Conservation (phyloP, 1,140 invertebrate genomes). For the Diabrotica undecimpunctata region DNA sequence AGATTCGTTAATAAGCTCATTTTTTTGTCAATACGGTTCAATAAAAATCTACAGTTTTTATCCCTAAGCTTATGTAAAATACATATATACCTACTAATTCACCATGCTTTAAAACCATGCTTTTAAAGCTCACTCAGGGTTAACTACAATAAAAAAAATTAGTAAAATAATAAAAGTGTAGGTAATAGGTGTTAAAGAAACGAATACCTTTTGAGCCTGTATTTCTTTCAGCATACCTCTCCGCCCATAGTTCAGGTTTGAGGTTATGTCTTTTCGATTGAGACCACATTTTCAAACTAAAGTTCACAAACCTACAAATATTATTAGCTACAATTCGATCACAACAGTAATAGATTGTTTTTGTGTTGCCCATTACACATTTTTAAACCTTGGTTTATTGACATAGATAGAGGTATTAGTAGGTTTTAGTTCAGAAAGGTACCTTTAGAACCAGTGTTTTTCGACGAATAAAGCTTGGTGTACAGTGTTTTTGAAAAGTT, state of each 20-base stretch:
- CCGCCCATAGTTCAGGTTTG: slow-evolving; percentile 31
- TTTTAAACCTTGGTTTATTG: slow-evolving; percentile 1
- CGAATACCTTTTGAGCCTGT: slow-evolving; percentile 36
- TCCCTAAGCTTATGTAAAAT: too few species aligned
- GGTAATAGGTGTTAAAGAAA: slow-evolving; percentile 1
- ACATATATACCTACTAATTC: too few species aligned
- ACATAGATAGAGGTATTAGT: slow-evolving; percentile 3
- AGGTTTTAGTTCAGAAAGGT: slow-evolving; percentile 20
- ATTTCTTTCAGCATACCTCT: slow-evolving; percentile 32
- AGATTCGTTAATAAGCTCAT: too few species aligned
- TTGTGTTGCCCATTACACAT: slow-evolving; percentile 13
- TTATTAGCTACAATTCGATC: slow-evolving; percentile 18
- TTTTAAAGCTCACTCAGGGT: too few species aligned
- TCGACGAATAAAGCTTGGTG: slow-evolving; percentile 35
- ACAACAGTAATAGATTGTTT: slow-evolving; percentile 12
- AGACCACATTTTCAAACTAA: slow-evolving; percentile 28
- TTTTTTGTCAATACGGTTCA: too few species aligned
- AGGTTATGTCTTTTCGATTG: slow-evolving; percentile 32
- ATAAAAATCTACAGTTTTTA: too few species aligned
- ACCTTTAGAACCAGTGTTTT: slow-evolving; percentile 39
- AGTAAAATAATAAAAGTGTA: too few species aligned
- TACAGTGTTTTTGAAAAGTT: slow-evolving; percentile 36
- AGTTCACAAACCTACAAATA: slow-evolving; percentile 28
- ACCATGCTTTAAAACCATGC: too few species aligned
- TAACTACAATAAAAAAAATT: too few species aligned